Evolutionary conservation across 2,797 vertebrate genomes (phyloP).

Genomic region (Sphaeramia orbicularis): DNA sequence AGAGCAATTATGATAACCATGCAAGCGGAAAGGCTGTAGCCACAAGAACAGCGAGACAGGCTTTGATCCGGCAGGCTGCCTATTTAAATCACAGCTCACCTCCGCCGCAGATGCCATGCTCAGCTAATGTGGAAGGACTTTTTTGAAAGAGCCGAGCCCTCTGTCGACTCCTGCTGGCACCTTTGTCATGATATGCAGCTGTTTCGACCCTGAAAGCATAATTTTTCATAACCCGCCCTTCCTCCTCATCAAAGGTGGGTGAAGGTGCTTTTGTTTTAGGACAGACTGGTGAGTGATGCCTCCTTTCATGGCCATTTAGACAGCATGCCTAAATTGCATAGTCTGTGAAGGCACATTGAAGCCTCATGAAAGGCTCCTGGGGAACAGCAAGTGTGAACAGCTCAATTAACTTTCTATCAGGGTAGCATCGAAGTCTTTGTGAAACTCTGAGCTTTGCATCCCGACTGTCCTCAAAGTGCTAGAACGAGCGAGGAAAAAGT

Average conservation of each 20-base stretch:
- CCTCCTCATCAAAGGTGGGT: constrained; percentile 40
- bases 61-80: constrained; percentile 76
- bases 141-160: constrained; percentile 3
- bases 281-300: constrained; percentile 5
- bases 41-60: constrained; percentile 55
- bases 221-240: constrained; percentile 19
- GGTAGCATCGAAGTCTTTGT: constrained; percentile 14
- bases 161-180: constrained; percentile 18
- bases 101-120: constrained; percentile 49
- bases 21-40: constrained; percentile 74
- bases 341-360: constrained; percentile 14
- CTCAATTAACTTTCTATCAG: constrained; percentile 34
- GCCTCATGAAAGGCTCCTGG: neutral
- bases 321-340: neutral
- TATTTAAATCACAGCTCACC: constrained; percentile 75
- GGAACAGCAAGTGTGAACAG: constrained; percentile 5
- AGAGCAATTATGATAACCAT: constrained; percentile 79
- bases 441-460: neutral
- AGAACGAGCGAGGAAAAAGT: neutral
- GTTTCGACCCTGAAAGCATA: constrained; percentile 19
- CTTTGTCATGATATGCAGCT: constrained; percentile 34
- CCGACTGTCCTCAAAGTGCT: neutral
- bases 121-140: constrained; percentile 38
- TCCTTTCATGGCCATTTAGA: constrained; percentile 37
- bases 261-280: constrained; percentile 36